Percentiles rank a stretch among this genome's conserved stretches.
These are phyloP conservation scores for Myzus persicae DNA, from an alignment of 1,140 invertebrate genomes.

Conservation along the genomic window DNA sequence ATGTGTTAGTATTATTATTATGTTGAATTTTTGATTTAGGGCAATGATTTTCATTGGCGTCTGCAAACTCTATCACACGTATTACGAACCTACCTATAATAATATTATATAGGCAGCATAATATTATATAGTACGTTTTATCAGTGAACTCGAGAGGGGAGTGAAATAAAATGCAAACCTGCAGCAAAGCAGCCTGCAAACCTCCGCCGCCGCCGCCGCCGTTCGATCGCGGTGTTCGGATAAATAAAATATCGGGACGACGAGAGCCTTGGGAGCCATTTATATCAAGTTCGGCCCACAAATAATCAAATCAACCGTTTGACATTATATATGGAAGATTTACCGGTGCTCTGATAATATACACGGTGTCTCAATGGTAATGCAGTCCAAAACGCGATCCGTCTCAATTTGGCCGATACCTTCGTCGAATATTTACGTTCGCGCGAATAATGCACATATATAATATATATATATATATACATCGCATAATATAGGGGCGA, in stretches of 20 bases:
- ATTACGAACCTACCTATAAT: no score
- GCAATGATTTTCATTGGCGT: no score
- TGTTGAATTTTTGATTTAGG: background rate
- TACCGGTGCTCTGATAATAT: slow-evolving; percentile 12
- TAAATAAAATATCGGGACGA: slow-evolving; percentile 24
- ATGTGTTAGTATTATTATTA: no score
- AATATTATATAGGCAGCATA: no score
- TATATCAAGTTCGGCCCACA: slow-evolving; percentile 57
- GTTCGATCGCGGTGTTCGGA: background rate
- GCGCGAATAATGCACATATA: background rate
- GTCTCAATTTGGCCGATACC: slow-evolving; percentile 48
- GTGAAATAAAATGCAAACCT: no score
- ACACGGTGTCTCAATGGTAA: slow-evolving; percentile 49
- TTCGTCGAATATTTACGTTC: slow-evolving; percentile 52
- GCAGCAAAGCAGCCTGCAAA: no score
- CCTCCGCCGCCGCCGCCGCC: background rate
- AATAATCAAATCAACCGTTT: slow-evolving; percentile 57
- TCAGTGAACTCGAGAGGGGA: no score
- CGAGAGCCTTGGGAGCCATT: slow-evolving; percentile 55
- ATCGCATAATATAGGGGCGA: no score
- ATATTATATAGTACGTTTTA: no score
- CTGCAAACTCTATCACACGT: no score
- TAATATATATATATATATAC: background rate
- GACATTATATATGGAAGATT: slow-evolving; percentile 48
- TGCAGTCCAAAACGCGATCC: slow-evolving; percentile 55